These are phyloP conservation scores for Xestia rhomboidea DNA, from an alignment of 2,888 invertebrate species.

Conservation along the genomic window DNA sequence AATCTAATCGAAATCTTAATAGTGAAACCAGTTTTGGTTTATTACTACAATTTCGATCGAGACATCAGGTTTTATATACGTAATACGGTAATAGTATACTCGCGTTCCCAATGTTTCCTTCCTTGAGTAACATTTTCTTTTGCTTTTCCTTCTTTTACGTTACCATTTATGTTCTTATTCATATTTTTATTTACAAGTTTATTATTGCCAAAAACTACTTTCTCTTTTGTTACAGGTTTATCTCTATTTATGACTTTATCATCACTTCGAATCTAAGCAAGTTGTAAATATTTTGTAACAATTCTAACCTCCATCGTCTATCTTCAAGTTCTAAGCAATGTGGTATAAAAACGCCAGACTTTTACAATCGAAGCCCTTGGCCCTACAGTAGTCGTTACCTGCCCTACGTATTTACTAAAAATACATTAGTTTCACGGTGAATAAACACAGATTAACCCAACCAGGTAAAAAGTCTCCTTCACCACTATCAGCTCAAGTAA, in stretches of 20 bases:
- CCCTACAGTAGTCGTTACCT: slow-evolving; percentile 85
- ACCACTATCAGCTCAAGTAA: slow-evolving; percentile 19
- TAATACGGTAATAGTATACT: slow-evolving; percentile 37
- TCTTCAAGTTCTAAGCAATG: slow-evolving; percentile 33
- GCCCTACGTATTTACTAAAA: slow-evolving; percentile 87
- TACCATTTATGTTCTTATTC: background rate
- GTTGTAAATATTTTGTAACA: slow-evolving; percentile 10
- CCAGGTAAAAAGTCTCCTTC: slow-evolving; percentile 53
- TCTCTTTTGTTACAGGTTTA: background rate
- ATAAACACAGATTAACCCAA: slow-evolving; percentile 80
- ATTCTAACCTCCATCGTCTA: slow-evolving; percentile 34
- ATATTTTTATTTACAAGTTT: background rate
- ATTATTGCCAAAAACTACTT: background rate
- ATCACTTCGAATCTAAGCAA: background rate
- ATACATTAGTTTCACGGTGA: slow-evolving; percentile 86
- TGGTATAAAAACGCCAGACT: slow-evolving; percentile 59
- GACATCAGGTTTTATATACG: slow-evolving; percentile 29
- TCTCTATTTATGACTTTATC: background rate
- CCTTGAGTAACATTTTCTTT: background rate
- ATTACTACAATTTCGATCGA: slow-evolving; percentile 22
- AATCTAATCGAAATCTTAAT: slow-evolving; percentile 40
- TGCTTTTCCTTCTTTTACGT: background rate
- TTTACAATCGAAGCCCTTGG: slow-evolving; percentile 82
- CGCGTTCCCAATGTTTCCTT: slow-evolving; percentile 18
- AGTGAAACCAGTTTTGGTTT: slow-evolving; percentile 50